Conservation (phyloP, 2,797 vertebrate species). For the Galaxias olidus region DNA sequence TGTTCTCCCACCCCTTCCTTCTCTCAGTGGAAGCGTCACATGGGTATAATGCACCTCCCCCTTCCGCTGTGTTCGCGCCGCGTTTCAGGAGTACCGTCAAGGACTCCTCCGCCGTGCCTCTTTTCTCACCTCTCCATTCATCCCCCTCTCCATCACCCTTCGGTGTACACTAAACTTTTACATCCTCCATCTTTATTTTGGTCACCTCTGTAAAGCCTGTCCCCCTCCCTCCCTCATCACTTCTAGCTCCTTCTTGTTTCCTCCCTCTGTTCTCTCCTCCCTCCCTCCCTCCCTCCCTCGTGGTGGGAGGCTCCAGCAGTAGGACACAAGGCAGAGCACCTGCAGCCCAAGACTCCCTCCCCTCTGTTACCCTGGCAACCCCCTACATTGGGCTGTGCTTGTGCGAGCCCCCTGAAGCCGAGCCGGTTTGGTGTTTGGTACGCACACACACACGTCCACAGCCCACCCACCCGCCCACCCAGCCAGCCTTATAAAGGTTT, state of each 20-base stretch:
- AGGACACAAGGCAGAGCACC: slow-evolving; percentile 74
- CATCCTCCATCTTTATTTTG: not conserved
- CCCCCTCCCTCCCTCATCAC: not conserved
- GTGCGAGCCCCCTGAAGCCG: slow-evolving; percentile 70
- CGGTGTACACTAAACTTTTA: not conserved
- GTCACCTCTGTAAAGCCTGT: not conserved
- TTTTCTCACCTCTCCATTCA: not conserved
- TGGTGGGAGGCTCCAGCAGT: slow-evolving; percentile 53
- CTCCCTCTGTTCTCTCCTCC: slow-evolving; percentile 2
- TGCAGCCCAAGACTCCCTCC: slow-evolving; percentile 71
- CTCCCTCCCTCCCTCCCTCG: slow-evolving; percentile 3
- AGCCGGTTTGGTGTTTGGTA: slow-evolving; percentile 56
- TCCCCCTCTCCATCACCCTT: no score
- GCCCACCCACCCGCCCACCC: slow-evolving; percentile 7
- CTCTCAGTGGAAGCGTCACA: slow-evolving; percentile 13
- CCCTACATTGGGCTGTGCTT: slow-evolving; percentile 66
- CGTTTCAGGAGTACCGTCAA: slow-evolving; percentile 3
- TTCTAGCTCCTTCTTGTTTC: not conserved
- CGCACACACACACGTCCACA: slow-evolving; percentile 1
- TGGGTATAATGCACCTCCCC: slow-evolving; percentile 12
- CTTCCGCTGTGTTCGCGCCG: not conserved
- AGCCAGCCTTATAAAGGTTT: slow-evolving; percentile 60
- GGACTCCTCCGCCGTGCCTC: not conserved
- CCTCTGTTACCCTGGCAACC: slow-evolving; percentile 80
- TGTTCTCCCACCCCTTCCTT: not conserved